Evolutionary conservation across 2,888 invertebrate species (phyloP), one percentile per base, ranked within the genome.

Genomic region (Arctia plantaginis): DNA sequence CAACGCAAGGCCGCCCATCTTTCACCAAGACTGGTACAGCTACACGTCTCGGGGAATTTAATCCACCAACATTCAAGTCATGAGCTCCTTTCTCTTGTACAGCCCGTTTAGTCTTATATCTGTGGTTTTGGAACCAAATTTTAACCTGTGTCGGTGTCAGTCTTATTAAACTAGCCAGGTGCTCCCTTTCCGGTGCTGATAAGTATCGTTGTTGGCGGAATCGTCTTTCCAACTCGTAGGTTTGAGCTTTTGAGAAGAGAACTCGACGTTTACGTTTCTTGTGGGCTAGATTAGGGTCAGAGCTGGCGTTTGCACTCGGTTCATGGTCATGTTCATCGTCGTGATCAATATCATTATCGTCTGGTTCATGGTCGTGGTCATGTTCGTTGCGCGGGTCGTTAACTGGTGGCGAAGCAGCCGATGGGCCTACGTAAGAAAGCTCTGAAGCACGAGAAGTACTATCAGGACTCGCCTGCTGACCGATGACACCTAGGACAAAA

Each of bases 41-140:
- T 0, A 99, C 99, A 33, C 99, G 96, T 44, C 99, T 95, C 0
- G 99, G 99, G 0, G 99, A 98, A 66, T 98, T 97, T 86, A 97
- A 90, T 1, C 97, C 96, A n/a, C 96, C 96, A 0, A 97, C 96
- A 72, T 96, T 96, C 85, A 97, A 93, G 77, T 97, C 97, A 83
- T 97, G 97, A 82, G 97, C 93, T 30, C 98, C 98, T 92, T 99
- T 98, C 93, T 99, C 99, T 89, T 98, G 99, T 76, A 99, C 98
- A 0, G 99, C 99, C n/a, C 99, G 96, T 95, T 99, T 99, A 89
- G 99, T 99, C 96, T 99, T 99, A 96, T 99, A 99, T 89, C 99
- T 97, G 92, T 99, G 99, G 93, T 99, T 99, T 93, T 99, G 99
- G 95, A 99, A 99, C 99, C 99, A 99, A 87, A 99, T 99, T 95